Percentiles rank a stretch among this genome's conserved stretches.
Conservation (phyloP, 2,888 invertebrate genomes). For the Cactoblastis cactorum region DNA sequence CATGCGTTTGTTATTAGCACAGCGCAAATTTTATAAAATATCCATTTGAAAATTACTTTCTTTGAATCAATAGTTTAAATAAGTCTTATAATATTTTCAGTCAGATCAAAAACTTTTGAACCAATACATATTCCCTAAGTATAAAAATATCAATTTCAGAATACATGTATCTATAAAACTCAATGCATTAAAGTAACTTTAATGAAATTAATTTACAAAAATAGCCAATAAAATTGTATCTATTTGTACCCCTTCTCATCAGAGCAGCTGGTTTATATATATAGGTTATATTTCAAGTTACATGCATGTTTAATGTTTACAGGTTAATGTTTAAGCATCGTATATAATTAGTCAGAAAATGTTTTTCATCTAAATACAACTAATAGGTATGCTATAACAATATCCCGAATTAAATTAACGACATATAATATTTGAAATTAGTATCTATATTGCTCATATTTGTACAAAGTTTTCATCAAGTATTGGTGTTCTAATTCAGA, state of each 20-base stretch:
- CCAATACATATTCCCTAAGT: conserved; percentile 63
- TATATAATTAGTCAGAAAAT: conserved; percentile 36
- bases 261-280: conserved; percentile 68
- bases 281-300: conserved; percentile 32
- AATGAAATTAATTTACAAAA: conserved; percentile 52
- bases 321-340: conserved; percentile 47
- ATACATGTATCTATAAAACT: conserved; percentile 59
- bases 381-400: conserved; percentile 65
- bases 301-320: conserved; percentile 26
- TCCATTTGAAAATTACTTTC: too few species aligned
- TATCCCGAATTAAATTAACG: conserved; percentile 63
- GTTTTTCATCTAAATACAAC: conserved; percentile 52
- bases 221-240: conserved; percentile 59
- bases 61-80: neutral
- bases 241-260: conserved; percentile 73
- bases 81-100: neutral
- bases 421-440: conserved; percentile 61
- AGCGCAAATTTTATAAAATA: too few species aligned
- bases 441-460: conserved; percentile 76
- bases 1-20: too few species aligned
- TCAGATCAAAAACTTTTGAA: conserved; percentile 33
- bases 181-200: conserved; percentile 31
- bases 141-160: conserved; percentile 75
- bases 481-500: conserved; percentile 75
- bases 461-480: conserved; percentile 77